Evolutionary conservation across 2,797 vertebrate species (phyloP), one percentile per base, ranked within the genome.

Genomic region (Phylloscopus collybita): DNA sequence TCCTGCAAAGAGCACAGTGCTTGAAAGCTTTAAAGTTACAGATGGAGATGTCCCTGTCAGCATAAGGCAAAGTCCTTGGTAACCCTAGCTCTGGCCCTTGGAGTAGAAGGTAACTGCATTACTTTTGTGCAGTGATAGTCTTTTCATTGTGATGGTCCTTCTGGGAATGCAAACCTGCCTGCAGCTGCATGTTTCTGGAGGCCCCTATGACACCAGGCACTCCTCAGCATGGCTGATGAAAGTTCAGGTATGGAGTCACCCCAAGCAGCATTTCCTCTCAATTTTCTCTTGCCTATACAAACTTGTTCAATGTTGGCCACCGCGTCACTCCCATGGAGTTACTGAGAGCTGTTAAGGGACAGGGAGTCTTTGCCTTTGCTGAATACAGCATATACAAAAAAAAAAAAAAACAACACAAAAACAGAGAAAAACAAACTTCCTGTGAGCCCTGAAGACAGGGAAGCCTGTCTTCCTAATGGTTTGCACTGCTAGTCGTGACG

Each of bases 401-500:
- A 76, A 18, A 42, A 42, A 42, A 42, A 42, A 42, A 42, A 42
- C 2, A 34, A 34, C 7, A 34, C 34, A 34, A 34, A 34, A 34
- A 7, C 34, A 34, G 34, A 34, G 8, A 34, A 34, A 34, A 34
- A 7, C 34, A 34, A 34, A 34, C 25, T 65, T 38, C 16, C 49
- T 62, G 32, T 67, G 54, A 71, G 6, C 21, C 51, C 34, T 57
- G 21, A 81, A 57, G 38, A 49, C 6, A 67, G 32, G 6, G 11
- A 71, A 75, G 3, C 6, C 12, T 56, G 16, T 21, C 16, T 74
- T 60, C n/a, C 21, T 40, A 40, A 49, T 18, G 7, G 26, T 59
- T 60, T 80, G 21, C 36, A 23, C 49, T 1, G 0, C 32, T 2
- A 84, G 4, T 16, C 2, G 4, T 0, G 0, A 14, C 1, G 6